Base-by-base conservation (phyloP, 53 echinoderm and acorn worm genomes). In the Patiria pectinifera region DNA sequence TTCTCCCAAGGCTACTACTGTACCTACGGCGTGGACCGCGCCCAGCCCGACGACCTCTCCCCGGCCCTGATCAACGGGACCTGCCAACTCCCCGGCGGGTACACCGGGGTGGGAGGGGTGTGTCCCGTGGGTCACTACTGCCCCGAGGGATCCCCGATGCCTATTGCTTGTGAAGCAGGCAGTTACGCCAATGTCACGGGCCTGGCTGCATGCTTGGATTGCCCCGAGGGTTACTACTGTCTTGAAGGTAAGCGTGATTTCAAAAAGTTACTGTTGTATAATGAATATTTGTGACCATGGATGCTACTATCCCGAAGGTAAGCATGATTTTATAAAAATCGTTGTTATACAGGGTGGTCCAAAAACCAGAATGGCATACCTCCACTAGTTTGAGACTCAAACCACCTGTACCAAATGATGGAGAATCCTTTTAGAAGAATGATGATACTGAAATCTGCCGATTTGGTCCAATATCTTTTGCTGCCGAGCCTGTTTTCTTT, bases 51-150 rank as follows among this genome's bases (percentile, higher is more conserved):
- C 80, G 95, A 97, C 86, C 93, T 94, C 89, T 96, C 97, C 86
- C 86, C 94, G 0, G 89, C 95, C 79, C 80, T 97, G 47, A 91
- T 93, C 49, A 97, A 97, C 45, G 94, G 93, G 59, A 96, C 94
- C 89, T 99, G 99, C 86, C 85, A 87, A 25, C 92, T 96, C 21
- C 96, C 95, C 0, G 93, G 95, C 11, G 97, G 91, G 60, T 97
- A 96, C 83, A 99, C 99, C 0, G 99, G 99, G 69, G 94, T 94
- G 0, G 99, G 99, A 3, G 96, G 96, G 6, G 92, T 99, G 45
- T 99, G 99, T 83, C 97, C 99, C 0, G 94, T 94, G 69, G 99
- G 99, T 2, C 94, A 95, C 26, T 94, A 93, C 93, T 99, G 99
- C 69, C 97, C 97, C 47, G 19, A 46, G 23, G 97, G 93, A 24